phyloP scores from a whole-genome alignment of 1,140 invertebrate species.

The Drosophila obscura region DNA sequence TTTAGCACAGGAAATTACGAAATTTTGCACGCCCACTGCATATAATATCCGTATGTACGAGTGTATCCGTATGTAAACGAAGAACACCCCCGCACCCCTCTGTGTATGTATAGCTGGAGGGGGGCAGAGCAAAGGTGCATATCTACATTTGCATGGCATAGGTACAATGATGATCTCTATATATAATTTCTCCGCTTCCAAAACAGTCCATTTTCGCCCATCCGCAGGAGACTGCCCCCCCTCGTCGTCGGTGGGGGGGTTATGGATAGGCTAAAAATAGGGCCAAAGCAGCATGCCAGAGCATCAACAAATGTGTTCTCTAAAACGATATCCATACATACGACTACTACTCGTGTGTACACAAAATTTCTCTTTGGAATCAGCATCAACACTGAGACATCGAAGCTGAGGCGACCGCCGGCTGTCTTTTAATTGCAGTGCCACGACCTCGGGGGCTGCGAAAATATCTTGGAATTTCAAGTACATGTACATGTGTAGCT shows the following conservation, averaged over 20 bases:
- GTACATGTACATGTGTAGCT: conserved; percentile 56
- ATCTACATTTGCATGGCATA: not conserved
- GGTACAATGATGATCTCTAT: conserved; percentile 8
- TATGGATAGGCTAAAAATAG: conserved; percentile 28
- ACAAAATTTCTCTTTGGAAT: conserved; percentile 49
- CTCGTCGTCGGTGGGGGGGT: conserved; percentile 13
- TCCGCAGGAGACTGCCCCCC: conserved; percentile 51
- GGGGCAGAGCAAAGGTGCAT: conserved; percentile 7
- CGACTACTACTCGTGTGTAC: conserved; percentile 19
- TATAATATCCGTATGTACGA: not conserved
- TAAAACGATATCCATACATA: conserved; percentile 34
- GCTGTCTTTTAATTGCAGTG: conserved; percentile 79
- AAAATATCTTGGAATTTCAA: conserved; percentile 82
- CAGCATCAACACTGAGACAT: conserved; percentile 38
- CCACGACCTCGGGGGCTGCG: conserved; percentile 71
- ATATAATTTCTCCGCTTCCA: conserved; percentile 38
- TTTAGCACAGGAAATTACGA: conserved; percentile 69
- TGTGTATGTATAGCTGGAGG: not conserved
- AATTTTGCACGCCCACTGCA: conserved; percentile 61
- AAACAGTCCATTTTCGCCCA: conserved; percentile 57
- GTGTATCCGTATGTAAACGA: not conserved
- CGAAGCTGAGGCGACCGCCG: conserved; percentile 41
- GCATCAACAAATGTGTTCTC: conserved; percentile 58
- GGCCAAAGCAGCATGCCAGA: conserved; percentile 13
- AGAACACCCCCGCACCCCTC: not conserved